Evolutionary conservation across 2,888 invertebrate genomes (phyloP), one percentile per base, ranked within the genome.

Genomic region (Osmoderma eremita): DNA sequence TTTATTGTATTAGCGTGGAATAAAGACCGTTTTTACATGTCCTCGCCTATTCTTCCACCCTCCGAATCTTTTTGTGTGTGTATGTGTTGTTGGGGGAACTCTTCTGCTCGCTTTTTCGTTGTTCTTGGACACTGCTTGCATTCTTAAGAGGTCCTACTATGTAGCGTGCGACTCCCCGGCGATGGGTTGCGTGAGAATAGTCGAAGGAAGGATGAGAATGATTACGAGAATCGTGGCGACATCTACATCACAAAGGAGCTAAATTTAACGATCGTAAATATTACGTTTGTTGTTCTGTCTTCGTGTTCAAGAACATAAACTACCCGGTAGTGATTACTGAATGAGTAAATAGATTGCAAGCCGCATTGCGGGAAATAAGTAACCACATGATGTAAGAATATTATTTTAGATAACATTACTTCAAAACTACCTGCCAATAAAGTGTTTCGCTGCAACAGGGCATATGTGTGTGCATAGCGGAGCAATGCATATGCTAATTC

Each of bases 1-100:
- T 77, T 80, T 78, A 79, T 80, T 80, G 78, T 80, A 76, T 80
- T 79, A 79, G 75, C 70, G 67, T 66, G 74, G 76, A 49, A 79
- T 78, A 78, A 78, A 78, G 76, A 73, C 72, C 75, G 75, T 80
- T 78, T 78, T 79, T 78, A 78, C 77, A 77, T 77, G 75, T 76
- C 72, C 73, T 69, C 68, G 71, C 22, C 72, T 67, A 71, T 69
- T 70, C 69, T 69, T 70, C 71, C 71, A 72, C 72, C 74, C 74
- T 71, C 71, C 68, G 67, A 30, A 61, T 48, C 63, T 53, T 53
- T 63, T 53, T 53, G 51, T 63, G 24, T 30, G n/a, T 30, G 30
- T 30, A 30, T 30, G 30, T 30, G 30, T 30, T n/a, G n/a, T 50
- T 41, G 22, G 42, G 51, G 50, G 63, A 53, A 42, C 45, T 51